Evolutionary conservation across 2,797 vertebrate species (phyloP), one percentile per base, ranked within the genome.

Genomic region (Anomalospiza imberbis): DNA sequence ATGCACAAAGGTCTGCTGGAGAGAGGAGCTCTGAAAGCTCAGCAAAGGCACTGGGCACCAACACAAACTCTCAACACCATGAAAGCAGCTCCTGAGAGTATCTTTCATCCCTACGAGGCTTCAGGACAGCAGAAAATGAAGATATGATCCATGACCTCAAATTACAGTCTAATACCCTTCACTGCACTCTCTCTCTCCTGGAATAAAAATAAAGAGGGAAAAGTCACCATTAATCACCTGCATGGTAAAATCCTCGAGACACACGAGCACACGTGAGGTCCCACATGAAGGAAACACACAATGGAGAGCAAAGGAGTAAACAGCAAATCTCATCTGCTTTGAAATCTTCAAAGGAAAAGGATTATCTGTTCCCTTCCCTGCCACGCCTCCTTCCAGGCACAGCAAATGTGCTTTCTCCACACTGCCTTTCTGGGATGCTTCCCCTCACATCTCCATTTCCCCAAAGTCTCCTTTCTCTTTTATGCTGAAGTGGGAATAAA

Each of bases 401-500:
- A 72, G n/a, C 65, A 91, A 85, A 73, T 11, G 32, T 60, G 51
- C 51, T 86, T 89, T 55, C 80, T 58, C 84, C 79, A 93, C 57
- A 7, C 68, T 73, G 79, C 19, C 90, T 82, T 90, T 75, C 75
- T 80, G 81, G 76, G 87, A 63, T 19, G 36, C 47, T 42, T 93
- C 75, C 36, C 63, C 73, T 86, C 77, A 71, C 72, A 48, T 6
- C 86, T 25, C 66, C 25, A 31, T 84, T 91, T 85, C 84, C 91
- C 86, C 5, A 20, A 85, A 86, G 70, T 50, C 80, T 94, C 73
- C 57, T 75, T 86, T 94, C 91, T 92, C 84, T 82, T 94, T 94
- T 88, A 85, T 93, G 93, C 81, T 94, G 91, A 96, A 94, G 53
- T 53, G 38, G 82, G 82, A 92, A 96, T 87, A 92, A 94, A 92